Base-by-base conservation (phyloP, 2,797 vertebrate species). In the Parauchenoglanis ngamensis region DNA sequence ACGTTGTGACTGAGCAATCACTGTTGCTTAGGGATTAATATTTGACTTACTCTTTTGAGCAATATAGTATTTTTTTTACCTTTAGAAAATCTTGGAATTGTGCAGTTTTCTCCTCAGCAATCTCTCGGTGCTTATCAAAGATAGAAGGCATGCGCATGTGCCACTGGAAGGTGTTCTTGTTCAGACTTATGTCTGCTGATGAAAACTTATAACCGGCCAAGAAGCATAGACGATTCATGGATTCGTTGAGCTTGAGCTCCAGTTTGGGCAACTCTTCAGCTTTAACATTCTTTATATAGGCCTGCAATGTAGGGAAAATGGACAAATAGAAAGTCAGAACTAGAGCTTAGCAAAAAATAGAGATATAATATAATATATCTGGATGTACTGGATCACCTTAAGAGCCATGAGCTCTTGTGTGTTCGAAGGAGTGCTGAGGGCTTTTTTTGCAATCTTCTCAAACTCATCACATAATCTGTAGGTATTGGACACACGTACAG, bases 391-490 rank as follows among this genome's bases (percentile, higher is more conserved):
- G 56, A 17, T 54, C 95, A 98, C 98, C 96, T 97, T 96, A 90
- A 98, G 94, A 84, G 96, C 96, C 95, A 97, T 96, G 28, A 99
- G 94, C 46, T 95, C 94, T 15, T 97, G 94, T 12, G 97, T 98
- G 91, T 96, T 96, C 75, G 92, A 90, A 7, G 97, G 98, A 4
- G 94, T 95, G 85, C 93, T 95, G 86, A 97, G 94, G 57, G 96
- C 96, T 90, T 94, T 97, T 90, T 96, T 95, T 78, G 97, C 93
- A 92, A 98, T 97, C 90, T 86, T 95, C 90, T 97, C 95, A 96
- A 97, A 98, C 83, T 97, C 97, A 31, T 93, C 88, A 89, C 96
- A 97, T n/a, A 98, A 91, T 85, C 84, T 86, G 68, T 40, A 76
- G 4, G 10, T 52, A 83, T 52, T 54, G 63, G 81, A 23, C 2